Conservation (phyloP, 2,797 vertebrate species). For the Buphagus erythrorhynchus region DNA sequence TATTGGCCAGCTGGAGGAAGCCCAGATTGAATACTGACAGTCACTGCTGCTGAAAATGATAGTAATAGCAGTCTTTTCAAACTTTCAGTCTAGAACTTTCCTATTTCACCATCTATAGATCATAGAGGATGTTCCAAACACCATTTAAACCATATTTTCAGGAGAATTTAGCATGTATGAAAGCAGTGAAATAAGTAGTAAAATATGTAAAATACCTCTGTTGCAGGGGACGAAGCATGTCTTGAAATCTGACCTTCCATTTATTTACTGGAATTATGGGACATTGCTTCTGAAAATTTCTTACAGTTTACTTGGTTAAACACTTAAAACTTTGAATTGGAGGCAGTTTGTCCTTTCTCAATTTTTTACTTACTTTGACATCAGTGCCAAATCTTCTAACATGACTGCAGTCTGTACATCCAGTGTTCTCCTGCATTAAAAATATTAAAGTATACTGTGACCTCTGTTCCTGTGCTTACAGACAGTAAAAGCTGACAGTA, state of each 20-base stretch:
- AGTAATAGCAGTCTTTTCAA: not conserved
- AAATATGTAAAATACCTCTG: not conserved
- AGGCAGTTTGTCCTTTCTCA: not conserved
- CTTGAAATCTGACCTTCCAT: not conserved
- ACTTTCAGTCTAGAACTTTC: not conserved
- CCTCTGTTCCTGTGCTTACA: not conserved
- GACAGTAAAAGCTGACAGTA: not conserved
- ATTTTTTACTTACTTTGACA: not conserved
- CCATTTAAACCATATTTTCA: not conserved
- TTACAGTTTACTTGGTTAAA: not conserved
- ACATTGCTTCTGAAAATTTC: not conserved
- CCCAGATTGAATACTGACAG: not conserved
- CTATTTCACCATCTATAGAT: not conserved
- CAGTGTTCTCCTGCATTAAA: not conserved
- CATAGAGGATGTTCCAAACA: not conserved
- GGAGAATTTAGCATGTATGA: not conserved
- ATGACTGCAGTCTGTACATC: not conserved
- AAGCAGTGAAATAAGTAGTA: not conserved
- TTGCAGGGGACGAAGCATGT: rapidly evolving
- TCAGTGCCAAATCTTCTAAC: not conserved
- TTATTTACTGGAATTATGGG: not conserved
- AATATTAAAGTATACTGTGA: not conserved
- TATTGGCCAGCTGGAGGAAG: not conserved
- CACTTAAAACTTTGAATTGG: not conserved
- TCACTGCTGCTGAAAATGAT: not conserved